Evolutionary conservation across 2,797 vertebrate species (phyloP).

Genomic region (Sebastes steindachneri): DNA sequence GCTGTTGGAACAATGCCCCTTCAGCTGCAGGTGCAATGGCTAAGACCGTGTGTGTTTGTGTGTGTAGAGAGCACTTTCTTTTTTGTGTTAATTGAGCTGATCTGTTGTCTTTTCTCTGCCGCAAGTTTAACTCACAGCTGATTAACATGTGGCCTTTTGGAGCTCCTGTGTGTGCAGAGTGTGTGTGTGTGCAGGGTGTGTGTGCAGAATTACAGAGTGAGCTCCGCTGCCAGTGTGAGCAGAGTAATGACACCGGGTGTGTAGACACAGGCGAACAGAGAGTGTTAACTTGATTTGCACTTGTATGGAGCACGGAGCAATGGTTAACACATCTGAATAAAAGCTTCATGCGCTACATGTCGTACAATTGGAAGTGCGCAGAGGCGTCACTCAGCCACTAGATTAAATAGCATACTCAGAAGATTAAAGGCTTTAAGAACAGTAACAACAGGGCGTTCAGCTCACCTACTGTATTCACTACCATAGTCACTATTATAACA

Average conservation of each 20-base stretch:
- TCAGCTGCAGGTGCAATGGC: conserved; percentile 84
- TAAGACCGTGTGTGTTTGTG: conserved; percentile 52
- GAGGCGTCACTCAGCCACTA: conserved; percentile 73
- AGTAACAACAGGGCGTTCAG: conserved; percentile 54
- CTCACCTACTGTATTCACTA: conserved; percentile 59
- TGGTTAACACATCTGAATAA: conserved; percentile 82
- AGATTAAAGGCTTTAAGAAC: conserved; percentile 75
- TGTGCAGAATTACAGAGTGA: conserved; percentile 53
- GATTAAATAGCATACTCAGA: conserved; percentile 75
- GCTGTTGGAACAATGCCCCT: conserved; percentile 1
- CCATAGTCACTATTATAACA: conserved; percentile 2
- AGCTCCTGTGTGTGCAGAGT: conserved; percentile 58
- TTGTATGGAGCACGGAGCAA: conserved; percentile 78
- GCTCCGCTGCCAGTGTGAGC: conserved; percentile 48
- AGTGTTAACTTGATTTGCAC: conserved; percentile 84
- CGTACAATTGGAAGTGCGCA: conserved; percentile 70
- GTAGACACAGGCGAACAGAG: conserved; percentile 71
- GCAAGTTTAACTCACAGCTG: conserved; percentile 83
- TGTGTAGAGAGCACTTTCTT: conserved; percentile 73
- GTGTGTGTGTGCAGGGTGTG: conserved; percentile 50
- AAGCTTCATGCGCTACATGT: conserved; percentile 71
- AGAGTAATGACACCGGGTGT: conserved; percentile 74
- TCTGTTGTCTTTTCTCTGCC: conserved; percentile 83
- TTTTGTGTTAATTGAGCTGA: conserved; percentile 87
- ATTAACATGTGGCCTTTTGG: conserved; percentile 85